Evolutionary conservation across 2,888 invertebrate genomes (phyloP).

Genomic region (Drosophila pseudotakahashii): DNA sequence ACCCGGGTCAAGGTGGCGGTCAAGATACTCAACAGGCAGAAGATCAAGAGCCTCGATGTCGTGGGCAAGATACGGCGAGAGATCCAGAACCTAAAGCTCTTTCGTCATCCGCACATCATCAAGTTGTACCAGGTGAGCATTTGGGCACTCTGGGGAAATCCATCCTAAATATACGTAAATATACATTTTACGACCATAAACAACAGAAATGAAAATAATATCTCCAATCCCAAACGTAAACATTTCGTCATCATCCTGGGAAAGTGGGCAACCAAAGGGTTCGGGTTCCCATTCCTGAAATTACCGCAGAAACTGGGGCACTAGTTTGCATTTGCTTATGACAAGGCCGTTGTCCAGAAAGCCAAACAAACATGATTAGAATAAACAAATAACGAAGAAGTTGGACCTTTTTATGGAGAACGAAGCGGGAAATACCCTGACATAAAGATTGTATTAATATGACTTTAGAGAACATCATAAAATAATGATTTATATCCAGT

Average conservation of each 20-base stretch:
- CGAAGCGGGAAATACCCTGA: background rate
- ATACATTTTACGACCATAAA: background rate
- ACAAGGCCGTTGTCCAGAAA: background rate
- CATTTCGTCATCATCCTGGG: background rate
- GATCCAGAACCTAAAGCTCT: constrained; percentile 99
- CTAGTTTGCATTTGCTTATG: background rate
- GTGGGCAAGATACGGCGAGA: constrained; percentile 99
- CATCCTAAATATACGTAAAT: too few relatives aligned
- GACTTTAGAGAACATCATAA: too few relatives aligned
- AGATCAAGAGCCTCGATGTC: constrained; percentile 99
- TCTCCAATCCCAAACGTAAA: background rate
- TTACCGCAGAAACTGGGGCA: background rate
- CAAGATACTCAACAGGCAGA: constrained; percentile 98
- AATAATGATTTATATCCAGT: too few relatives aligned
- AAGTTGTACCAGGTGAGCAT: constrained; percentile 92
- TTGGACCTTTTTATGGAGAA: background rate
- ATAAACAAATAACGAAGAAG: background rate
- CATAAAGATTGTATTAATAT: background rate
- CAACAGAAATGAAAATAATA: background rate
- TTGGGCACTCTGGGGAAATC: background rate
- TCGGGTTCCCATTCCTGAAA: background rate
- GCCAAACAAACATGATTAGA: background rate
- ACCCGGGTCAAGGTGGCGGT: constrained; percentile 99
- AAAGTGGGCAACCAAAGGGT: background rate
- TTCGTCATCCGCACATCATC: constrained; percentile 99